Base-by-base conservation (phyloP, 2,888 invertebrate species). In the Pollenia griseotomentosa region DNA sequence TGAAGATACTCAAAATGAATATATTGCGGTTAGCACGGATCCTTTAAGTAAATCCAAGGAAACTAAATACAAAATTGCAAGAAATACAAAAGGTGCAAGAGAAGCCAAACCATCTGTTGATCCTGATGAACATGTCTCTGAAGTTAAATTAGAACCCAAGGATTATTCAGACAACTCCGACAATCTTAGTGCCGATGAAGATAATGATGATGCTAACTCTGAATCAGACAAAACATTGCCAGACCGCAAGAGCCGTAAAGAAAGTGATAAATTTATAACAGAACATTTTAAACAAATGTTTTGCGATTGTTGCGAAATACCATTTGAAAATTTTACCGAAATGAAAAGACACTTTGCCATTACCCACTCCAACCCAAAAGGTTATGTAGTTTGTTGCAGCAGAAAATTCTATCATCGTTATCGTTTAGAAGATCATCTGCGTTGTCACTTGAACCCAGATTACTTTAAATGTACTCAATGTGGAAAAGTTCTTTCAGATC, bases 391-490 rank as follows among this genome's bases (percentile, higher is more conserved):
- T 4, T 92, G 92, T 83, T 92, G 92, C 61, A 92, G 90, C 0
- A 89, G 89, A 9, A 92, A 92, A 70, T 92, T 91, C 46, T 89
- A 89, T 66, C 83, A 89, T 16, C 90, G 92, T 3, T 90, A 90
- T 61, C 84, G 81, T 4, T 79, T 92, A 9, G 92, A 90, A 5
- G 92, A 92, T 40, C 92, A 92, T 59, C 89, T 92, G 2, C 88
- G 91, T 48, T 90, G 91, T 2, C 92, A 92, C 75, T 89, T 89
- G 78, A 91, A 92, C 88, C 92, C 92, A 0, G 91, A 92, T 9
- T 90, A 92, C 63, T 92, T 92, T 23, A 92, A 91, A 85, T 92
- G 92, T 78, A 84, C 83, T 0, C 88, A 90, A 65, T 92, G 92
- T 73, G 88, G 88, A 0, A 90, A 89, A 10, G 82, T 90, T 4